phyloP scores from a whole-genome alignment of 2,113 vertebrate species.

The Aldabrachelys gigantea region DNA sequence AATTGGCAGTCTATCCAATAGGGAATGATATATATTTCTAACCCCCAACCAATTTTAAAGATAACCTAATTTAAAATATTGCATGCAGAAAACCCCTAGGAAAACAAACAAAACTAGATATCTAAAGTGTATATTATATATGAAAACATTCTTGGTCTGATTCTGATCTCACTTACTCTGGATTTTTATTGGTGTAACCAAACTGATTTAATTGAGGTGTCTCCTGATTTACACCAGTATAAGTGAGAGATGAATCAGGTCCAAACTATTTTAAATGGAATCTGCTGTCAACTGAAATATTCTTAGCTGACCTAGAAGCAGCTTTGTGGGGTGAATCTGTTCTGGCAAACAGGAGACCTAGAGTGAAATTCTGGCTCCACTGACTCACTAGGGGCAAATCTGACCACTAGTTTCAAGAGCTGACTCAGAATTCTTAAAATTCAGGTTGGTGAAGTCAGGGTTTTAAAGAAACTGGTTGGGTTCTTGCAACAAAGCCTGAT shows the following conservation, averaged over 20 bases:
- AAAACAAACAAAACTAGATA: not conserved
- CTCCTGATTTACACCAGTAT: not conserved
- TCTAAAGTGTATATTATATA: not conserved
- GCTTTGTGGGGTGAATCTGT: not conserved
- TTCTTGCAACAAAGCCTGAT: not conserved
- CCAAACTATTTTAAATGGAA: not conserved
- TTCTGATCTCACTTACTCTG: not conserved
- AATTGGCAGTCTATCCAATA: not conserved
- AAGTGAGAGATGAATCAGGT: not conserved
- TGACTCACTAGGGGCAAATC: not conserved
- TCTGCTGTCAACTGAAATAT: not conserved
- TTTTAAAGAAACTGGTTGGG: not conserved
- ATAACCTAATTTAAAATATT: not conserved
- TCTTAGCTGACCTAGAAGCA: not conserved
- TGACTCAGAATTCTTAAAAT: not conserved
- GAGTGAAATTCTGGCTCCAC: not conserved
- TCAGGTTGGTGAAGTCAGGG: not conserved
- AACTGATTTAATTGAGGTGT: not conserved
- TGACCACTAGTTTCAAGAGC: not conserved
- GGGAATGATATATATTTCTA: not conserved
- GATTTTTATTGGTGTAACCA: not conserved
- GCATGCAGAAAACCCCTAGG: not conserved
- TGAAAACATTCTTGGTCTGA: not conserved
- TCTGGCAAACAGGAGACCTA: not conserved
- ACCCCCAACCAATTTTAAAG: not conserved